phyloP scores from a whole-genome alignment of 2,113 vertebrate genomes.

The Psophia crepitans region DNA sequence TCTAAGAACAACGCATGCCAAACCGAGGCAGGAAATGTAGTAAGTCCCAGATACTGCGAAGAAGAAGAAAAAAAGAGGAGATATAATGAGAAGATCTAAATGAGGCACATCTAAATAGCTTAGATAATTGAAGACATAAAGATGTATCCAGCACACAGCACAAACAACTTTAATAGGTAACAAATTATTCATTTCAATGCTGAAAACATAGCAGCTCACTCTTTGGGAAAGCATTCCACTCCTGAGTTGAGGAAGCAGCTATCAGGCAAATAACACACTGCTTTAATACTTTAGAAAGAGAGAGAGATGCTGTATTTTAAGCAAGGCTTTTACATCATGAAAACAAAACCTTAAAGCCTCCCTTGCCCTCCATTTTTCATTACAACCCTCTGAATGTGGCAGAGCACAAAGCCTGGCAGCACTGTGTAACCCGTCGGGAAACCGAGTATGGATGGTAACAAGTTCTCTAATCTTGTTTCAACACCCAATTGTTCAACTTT shows the following conservation, averaged over 20 bases:
- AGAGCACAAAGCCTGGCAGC: not conserved
- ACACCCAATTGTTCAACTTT: not conserved
- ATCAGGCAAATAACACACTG: not conserved
- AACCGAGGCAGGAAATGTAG: not conserved
- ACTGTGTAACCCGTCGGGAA: fast-evolving
- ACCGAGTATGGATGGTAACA: fast-evolving
- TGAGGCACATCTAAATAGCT: constrained; percentile 7
- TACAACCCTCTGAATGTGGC: not conserved
- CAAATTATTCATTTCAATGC: not conserved
- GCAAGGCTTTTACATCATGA: not conserved
- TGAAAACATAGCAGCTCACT: not conserved
- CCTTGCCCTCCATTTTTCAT: not conserved
- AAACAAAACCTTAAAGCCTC: not conserved
- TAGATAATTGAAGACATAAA: not conserved
- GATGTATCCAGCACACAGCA: not conserved
- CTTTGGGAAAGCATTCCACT: not conserved
- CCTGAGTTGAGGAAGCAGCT: not conserved
- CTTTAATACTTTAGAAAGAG: not conserved
- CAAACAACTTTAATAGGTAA: not conserved
- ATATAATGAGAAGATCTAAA: not conserved
- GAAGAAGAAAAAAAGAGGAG: not conserved
- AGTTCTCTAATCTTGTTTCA: not conserved
- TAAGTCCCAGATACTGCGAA: not conserved
- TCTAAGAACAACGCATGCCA: not conserved
- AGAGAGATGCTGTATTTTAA: not conserved